Conservation (phyloP, 2,797 vertebrate species). For the Apogon talboti region DNA sequence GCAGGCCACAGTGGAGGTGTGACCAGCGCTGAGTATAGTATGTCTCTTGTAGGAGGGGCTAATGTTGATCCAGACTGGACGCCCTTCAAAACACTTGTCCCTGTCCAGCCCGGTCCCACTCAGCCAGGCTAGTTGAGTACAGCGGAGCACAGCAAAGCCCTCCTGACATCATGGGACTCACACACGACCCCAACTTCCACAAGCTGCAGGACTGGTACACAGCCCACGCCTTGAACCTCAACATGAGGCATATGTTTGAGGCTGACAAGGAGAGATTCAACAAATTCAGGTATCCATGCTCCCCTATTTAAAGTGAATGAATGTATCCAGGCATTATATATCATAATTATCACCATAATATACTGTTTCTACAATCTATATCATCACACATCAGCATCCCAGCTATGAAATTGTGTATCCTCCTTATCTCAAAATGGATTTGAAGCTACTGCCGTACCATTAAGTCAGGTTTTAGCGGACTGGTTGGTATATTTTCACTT, state of each 20-base stretch:
- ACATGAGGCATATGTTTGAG: conserved; percentile 91
- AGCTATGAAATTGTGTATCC: background rate
- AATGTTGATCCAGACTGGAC: conserved; percentile 18
- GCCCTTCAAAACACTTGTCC: conserved; percentile 70
- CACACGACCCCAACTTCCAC: conserved; percentile 87
- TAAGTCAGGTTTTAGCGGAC: background rate
- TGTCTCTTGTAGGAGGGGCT: conserved; percentile 73
- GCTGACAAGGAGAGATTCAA: conserved; percentile 89
- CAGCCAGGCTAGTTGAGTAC: conserved; percentile 63
- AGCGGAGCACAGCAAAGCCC: conserved; percentile 59
- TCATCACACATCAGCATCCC: background rate
- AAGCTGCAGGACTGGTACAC: conserved; percentile 90
- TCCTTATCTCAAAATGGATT: background rate
- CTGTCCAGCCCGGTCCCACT: conserved; percentile 58
- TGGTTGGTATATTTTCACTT: background rate
- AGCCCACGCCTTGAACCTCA: conserved; percentile 84
- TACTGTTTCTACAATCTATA: background rate
- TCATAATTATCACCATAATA: too few relatives aligned
- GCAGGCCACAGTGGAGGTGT: conserved; percentile 35
- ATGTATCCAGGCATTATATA: too few relatives aligned
- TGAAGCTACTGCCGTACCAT: background rate
- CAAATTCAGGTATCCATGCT: conserved; percentile 87
- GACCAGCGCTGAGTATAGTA: conserved; percentile 39
- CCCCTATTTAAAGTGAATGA: background rate
- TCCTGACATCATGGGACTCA: conserved; percentile 84